Percentiles rank a stretch among this genome's conserved stretches.
These are phyloP conservation scores for Rostratula benghalensis DNA, from an alignment of 2,113 vertebrate species.

Conservation along the genomic window DNA sequence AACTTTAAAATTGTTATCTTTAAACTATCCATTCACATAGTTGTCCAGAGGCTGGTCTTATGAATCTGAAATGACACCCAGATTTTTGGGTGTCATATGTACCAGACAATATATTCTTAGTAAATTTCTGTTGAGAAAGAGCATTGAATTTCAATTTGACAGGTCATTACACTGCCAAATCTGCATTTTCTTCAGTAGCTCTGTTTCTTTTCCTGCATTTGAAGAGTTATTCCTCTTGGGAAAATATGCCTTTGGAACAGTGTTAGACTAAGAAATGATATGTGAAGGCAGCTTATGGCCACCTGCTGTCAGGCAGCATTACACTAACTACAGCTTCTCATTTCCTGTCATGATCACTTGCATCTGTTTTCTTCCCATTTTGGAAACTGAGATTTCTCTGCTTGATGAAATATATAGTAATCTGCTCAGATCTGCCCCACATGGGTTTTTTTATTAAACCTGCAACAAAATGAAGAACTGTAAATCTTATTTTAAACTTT, in stretches of 20 bases:
- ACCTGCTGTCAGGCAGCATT: slow-evolving; percentile 24
- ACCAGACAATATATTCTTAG: neutral
- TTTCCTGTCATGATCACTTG: slow-evolving; percentile 27
- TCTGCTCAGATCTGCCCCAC: neutral
- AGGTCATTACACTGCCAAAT: neutral
- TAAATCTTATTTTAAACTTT: neutral
- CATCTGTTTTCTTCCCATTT: slow-evolving; percentile 32
- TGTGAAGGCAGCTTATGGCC: neutral
- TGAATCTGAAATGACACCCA: neutral
- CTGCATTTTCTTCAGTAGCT: neutral
- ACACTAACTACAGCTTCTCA: slow-evolving; percentile 9
- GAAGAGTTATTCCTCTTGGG: neutral
- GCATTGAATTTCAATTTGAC: neutral
- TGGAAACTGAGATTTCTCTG: neutral
- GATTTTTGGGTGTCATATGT: neutral
- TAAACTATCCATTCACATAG: neutral
- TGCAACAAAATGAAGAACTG: neutral
- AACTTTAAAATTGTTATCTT: neutral
- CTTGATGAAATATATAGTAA: neutral
- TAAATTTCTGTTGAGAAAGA: neutral
- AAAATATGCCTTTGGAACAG: neutral
- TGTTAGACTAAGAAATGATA: neutral
- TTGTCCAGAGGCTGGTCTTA: neutral
- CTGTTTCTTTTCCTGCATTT: neutral
- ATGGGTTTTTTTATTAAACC: neutral